Base-by-base conservation (phyloP, 2,888 invertebrate species). In the Stenolophus ochropezus region DNA sequence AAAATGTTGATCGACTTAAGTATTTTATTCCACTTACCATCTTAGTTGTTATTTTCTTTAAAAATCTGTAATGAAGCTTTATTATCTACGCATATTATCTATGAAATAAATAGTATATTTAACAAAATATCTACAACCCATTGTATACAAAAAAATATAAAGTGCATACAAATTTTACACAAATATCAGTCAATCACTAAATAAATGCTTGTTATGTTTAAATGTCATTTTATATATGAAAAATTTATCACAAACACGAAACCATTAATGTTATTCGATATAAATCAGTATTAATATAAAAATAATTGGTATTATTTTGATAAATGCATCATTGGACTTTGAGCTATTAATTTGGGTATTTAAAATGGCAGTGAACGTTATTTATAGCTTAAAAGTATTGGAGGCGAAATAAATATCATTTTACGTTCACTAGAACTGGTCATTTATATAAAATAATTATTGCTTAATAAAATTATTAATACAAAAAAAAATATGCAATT, bases 121-220 rank as follows among this genome's bases (percentile, higher is more conserved):
- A 80, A 53, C 51, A 80, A 69, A 80, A 73, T 80, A 80, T 80
- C 80, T 80, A 80, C 80, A 80, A 80, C 80, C 80, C 80, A 73
- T 47, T 23, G 73, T 80, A 80, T 73, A 80, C 73, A 80, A 80
- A 79, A 77, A 56, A 53, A 78, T 78, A 65, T 53, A 69, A 56
- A 56, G 80, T 73, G 73, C 58, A 58, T 56, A 73, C 42, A 77
- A 77, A 42, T 56, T 56, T 80, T 53, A 73, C 73, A 80, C 18
- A 80, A 73, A 80, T 33, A 80, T 73, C 73, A 73, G 56, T 73
- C 80, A 56, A 75, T 73, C 47, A 47, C 27, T 53, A 73, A 77
- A 47, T 77, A 77, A 76, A 61, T 65, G 33, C 33, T 73, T 80
- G 47, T 58, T 33, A 71, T 8, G 27, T 27, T 69, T 65, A 33